Evolutionary conservation across 2,797 vertebrate genomes (phyloP), one percentile per base, ranked within the genome.

Genomic region (Peromyscus eremicus): DNA sequence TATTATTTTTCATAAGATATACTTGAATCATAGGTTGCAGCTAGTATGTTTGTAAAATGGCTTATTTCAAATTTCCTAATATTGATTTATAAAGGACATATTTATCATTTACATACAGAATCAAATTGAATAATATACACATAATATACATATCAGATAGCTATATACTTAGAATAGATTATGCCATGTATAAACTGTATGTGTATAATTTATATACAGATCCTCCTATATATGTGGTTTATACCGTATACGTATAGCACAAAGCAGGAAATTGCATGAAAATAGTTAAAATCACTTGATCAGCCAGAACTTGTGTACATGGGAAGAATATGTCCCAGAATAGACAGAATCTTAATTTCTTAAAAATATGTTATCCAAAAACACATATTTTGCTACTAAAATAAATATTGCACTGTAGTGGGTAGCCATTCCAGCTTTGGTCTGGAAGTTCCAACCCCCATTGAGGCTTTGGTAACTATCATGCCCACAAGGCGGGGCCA

Each of bases 311-410:
- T 85, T 52, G 64, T 16, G 11, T 57, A 92, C 76, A 5, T 71
- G 5, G 10, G 73, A 46, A 94, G 10, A 87, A 88, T 55, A 55
- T 82, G 32, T 73, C 12, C 19, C 23, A 89, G 13, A 87, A 79
- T 12, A 96, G 90, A 94, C 0, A 84, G 8, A 91, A 96, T 75
- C 92, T 79, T 82, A 92, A 95, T 76, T 87, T 83, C 23, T 14
- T 79, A 80, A 83, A 25, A 76, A 77, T 68, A 5, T 37, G 3
- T 90, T 71, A 57, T 9, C n/a, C 17, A 16, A 19, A 86, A 84
- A 75, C 43, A 46, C 49, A 86, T 70, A 93, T 81, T 94, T 88
- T 94, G 16, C 29, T 73, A 60, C 23, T 66, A 77, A 14, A 66
- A 19, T 17, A 95, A 95, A 94, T 94, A 17, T 25, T 91, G 5